Conservation (phyloP, 2,797 vertebrate species). For the Centroberyx gerrardi region DNA sequence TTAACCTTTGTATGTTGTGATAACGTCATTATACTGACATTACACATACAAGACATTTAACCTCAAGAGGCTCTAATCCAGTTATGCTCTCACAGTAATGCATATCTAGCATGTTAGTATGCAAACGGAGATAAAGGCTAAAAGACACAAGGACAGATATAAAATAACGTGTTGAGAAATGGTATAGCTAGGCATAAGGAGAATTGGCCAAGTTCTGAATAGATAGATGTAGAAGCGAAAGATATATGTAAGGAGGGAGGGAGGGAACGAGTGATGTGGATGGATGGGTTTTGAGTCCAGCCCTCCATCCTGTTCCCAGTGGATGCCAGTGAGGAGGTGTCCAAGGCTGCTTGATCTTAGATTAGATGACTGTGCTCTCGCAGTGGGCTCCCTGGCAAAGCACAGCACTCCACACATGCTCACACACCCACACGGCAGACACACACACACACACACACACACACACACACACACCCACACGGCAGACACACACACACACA, state of each 20-base stretch:
- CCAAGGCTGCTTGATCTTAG: conserved; percentile 78
- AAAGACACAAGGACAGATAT: neutral
- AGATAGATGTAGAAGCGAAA: conserved; percentile 15
- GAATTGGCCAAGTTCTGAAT: neutral
- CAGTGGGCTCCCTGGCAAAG: conserved; percentile 61
- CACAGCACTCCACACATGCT: conserved; percentile 43
- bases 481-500: conserved; percentile 20
- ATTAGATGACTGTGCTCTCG: conserved; percentile 71
- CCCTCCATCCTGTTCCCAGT: conserved; percentile 64
- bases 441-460: conserved; percentile 28
- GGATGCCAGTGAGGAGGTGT: conserved; percentile 66
- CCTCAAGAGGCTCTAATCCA: neutral
- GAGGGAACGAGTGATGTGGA: conserved; percentile 39
- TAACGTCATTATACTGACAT: conserved; percentile 3
- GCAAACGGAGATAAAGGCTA: neutral
- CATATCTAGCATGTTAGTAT: neutral
- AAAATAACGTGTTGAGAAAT: neutral
- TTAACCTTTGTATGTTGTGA: conserved; percentile 14
- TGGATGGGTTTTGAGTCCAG: conserved; percentile 58
- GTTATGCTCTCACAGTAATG: neutral
- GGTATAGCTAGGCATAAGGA: conserved; percentile 1
- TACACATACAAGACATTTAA: conserved; percentile 2
- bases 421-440: conserved; percentile 24
- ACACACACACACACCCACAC: neutral
- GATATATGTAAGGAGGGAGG: conserved; percentile 15